Percentiles rank a stretch among this genome's conserved stretches.
Evolutionary conservation across 1,140 invertebrate species (phyloP).

Genomic region (Lordiphosa mommai): DNA sequence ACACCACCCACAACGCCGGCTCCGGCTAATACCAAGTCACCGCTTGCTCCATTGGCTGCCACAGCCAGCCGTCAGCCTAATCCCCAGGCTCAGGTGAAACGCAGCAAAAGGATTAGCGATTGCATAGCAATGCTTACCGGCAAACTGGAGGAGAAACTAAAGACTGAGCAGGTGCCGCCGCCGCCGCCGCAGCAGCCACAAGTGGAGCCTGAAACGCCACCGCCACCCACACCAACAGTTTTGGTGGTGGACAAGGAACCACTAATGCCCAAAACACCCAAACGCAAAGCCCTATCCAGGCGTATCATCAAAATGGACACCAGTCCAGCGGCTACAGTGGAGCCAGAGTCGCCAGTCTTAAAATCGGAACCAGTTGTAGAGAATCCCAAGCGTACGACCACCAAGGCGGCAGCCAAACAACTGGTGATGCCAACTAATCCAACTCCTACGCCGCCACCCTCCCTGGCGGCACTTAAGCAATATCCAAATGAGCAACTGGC

Average conservation of each 20-base stretch:
- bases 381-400: constrained; percentile 38
- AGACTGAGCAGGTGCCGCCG: constrained; percentile 56
- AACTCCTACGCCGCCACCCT: constrained; percentile 5
- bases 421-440: constrained; percentile 17
- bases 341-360: too few relatives aligned
- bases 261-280: constrained; percentile 55
- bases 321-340: background rate
- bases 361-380: background rate
- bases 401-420: constrained; percentile 58
- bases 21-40: constrained; percentile 24
- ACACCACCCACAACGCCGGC: constrained; percentile 43
- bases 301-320: constrained; percentile 59
- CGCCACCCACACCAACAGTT: background rate
- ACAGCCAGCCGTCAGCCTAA: background rate
- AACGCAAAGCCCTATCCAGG: constrained; percentile 62
- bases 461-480: constrained; percentile 25
- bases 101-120: constrained; percentile 81
- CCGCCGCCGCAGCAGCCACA: background rate
- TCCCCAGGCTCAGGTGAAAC: constrained; percentile 42
- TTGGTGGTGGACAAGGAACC: constrained; percentile 4
- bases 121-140: constrained; percentile 82
- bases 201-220: background rate
- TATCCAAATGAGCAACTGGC: constrained; percentile 18
- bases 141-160: constrained; percentile 80
- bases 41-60: background rate